Evolutionary conservation across 2,888 invertebrate species (phyloP), one percentile per base, ranked within the genome.

Genomic region (Arge pagana): DNA sequence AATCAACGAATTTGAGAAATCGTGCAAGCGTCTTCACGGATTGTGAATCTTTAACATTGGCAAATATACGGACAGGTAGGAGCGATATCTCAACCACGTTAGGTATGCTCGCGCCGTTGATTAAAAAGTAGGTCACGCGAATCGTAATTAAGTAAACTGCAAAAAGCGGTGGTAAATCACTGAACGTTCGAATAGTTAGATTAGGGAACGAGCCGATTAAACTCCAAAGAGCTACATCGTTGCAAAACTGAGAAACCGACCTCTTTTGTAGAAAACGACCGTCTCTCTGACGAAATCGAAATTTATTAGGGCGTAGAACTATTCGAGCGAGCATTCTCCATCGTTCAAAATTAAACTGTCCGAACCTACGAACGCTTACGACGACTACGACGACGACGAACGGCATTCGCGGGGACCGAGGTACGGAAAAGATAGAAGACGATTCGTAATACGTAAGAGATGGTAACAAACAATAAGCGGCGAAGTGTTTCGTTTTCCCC

Each of bases 271-370:
- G 15, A 23, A 6, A 45, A 45, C 33, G 35, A 23, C 45, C 21
- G 13, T 33, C 33, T 31, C 19, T 37, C 7, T 45, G 45, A 33
- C 45, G 45, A 45, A 45, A 45, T 33, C 4, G 21, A 45, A 45
- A 45, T 45, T 45, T 45, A 45, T 45, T 45, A 45, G 45, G 45
- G 45, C 45, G 45, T 45, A 45, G 31, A 45, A 39, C 40, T 40
- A 26, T 26, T 40, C 24, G 26, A 8, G n/a, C 40, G 40, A 24
- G 40, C 24, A 26, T 39, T 39, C 24, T 39, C n/a, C 8, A 2
- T 3, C 11, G 39, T 39, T 3, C 39, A 10, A 39, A 39, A 39
- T 39, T 39, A n/a, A 24, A n/a, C n/a, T n/a, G n/a, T n/a, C n/a
- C n/a, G n/a, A n/a, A n/a, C n/a, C n/a, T n/a, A n/a, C n/a, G n/a